These are phyloP conservation scores for Meghimatium bilineatum DNA, from an alignment of 2,888 invertebrate species.

Conservation along the genomic window DNA sequence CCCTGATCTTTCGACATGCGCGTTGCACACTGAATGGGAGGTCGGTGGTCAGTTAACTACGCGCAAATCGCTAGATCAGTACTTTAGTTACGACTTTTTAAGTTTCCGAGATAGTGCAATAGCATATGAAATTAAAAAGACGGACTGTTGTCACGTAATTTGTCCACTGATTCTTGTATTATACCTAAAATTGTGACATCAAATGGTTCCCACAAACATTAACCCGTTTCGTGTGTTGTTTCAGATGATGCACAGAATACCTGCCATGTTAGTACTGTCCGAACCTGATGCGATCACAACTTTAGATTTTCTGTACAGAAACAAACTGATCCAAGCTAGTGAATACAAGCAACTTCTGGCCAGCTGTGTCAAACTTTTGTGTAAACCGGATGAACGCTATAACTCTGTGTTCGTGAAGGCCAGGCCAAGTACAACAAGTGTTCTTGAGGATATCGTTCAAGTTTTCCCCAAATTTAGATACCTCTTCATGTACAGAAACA, in stretches of 20 bases:
- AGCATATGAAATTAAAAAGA: too few species aligned
- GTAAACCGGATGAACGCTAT: conserved; percentile 68
- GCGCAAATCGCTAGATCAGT: too few species aligned
- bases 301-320: conserved; percentile 61
- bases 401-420: conserved; percentile 65
- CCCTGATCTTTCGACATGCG: too few species aligned
- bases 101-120: too few species aligned
- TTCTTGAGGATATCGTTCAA: conserved; percentile 63
- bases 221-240: neutral
- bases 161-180: too few species aligned
- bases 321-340: conserved; percentile 58
- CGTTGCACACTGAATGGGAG: too few species aligned
- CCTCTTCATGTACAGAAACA: conserved; percentile 70
- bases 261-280: conserved; percentile 64
- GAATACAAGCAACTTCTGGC: conserved; percentile 67
- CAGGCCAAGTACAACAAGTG: conserved; percentile 63
- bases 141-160: too few species aligned
- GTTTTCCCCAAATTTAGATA: conserved; percentile 64
- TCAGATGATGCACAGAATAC: conserved; percentile 56
- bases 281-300: conserved; percentile 70
- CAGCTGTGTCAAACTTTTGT: conserved; percentile 66
- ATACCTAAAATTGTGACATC: too few species aligned
- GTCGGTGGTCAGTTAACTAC: too few species aligned
- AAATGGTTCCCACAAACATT: too few species aligned
- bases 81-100: too few species aligned